Conservation (phyloP, 2,797 vertebrate species). For the Zalophus californianus region DNA sequence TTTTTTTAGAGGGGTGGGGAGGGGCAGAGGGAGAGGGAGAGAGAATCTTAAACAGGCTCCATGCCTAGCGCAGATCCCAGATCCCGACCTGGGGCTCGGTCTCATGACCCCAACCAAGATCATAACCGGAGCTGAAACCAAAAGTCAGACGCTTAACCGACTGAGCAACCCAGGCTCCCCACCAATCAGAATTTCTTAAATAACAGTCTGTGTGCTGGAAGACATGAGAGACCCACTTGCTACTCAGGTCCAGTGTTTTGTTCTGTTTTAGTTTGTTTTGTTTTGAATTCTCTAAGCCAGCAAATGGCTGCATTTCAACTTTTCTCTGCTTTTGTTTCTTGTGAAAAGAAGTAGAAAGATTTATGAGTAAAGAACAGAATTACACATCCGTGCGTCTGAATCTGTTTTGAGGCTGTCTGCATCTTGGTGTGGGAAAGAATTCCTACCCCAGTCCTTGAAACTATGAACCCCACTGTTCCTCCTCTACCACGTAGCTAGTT, state of each 20-base stretch:
- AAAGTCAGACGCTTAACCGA: too few relatives aligned
- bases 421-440: not conserved
- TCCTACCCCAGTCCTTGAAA: not conserved
- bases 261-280: not conserved
- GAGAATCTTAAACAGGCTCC: not conserved
- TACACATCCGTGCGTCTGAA: not conserved
- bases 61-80: not conserved
- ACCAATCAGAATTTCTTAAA: constrained; percentile 47
- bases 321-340: constrained; percentile 47
- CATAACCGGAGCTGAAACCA: too few relatives aligned
- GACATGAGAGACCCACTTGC: not conserved
- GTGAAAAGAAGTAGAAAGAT: constrained; percentile 43
- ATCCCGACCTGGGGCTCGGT: not conserved
- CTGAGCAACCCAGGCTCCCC: too few relatives aligned
- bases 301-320: constrained; percentile 22
- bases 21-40: not conserved
- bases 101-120: too few relatives aligned
- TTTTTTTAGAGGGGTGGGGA: not conserved
- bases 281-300: constrained; percentile 28
- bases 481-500: not conserved
- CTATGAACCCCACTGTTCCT: not conserved
- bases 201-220: not conserved
- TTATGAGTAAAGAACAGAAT: not conserved
- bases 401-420: not conserved
- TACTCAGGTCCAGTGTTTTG: not conserved